Evolutionary conservation across 2,888 invertebrate genomes (phyloP), one percentile per base, ranked within the genome.

Genomic region (Keiferia lycopersicella): DNA sequence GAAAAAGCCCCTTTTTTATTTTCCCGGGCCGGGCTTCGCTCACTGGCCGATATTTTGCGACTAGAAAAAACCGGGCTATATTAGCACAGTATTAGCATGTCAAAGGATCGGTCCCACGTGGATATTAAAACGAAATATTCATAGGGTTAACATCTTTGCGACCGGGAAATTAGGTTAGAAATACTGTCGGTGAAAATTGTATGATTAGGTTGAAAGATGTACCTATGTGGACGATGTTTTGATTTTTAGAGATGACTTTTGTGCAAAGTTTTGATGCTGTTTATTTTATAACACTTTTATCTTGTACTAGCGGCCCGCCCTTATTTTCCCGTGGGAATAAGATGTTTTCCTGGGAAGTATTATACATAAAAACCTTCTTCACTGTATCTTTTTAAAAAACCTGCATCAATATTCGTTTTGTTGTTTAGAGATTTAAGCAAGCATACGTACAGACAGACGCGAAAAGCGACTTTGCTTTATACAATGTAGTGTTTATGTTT

Each of bases 71-170:
- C 59, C 62, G 73, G 76, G 77, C 76, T 76, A 79, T 78, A 78
- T 82, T 80, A 81, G 74, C 67, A 70, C 66, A 67, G 68, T 71
- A 87, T 87, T 86, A 83, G 74, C 86, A 87, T 86, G 77, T 87
- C 87, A 87, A 87, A 87, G 85, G 80, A 74, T 68, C 65, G 68
- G 68, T 77, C 70, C 68, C 65, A 72, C 74, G 70, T 77, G 65
- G 74, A 76, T 66, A 67, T 69, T 67, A 69, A 65, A 38, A 48
- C 65, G 62, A 71, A 73, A 72, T 76, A 75, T 78, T 75, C 74
- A 76, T 72, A 39, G 58, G 14, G 18, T 38, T 56, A 34, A 56
- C 34, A 56, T 18, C 56, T 53, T 51, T 53, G 22, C 70, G 70
- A 73, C 18, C n/a, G 56, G 34, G 56, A 34, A 34, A 53, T 53